Conservation (phyloP, 1,140 invertebrate species). For the Leptopilina boulardi region DNA sequence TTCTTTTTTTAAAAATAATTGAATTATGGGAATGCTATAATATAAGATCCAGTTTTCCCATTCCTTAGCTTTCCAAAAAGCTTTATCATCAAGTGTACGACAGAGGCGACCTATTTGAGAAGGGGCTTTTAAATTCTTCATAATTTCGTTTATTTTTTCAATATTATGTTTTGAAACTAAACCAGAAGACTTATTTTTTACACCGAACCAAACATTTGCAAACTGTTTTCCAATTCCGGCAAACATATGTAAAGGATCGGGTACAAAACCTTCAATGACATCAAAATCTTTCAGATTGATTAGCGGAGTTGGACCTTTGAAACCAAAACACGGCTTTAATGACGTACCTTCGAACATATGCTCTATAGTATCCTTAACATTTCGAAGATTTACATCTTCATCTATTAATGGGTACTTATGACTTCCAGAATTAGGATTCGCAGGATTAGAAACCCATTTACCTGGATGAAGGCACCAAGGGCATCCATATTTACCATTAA, state of each 20-base stretch:
- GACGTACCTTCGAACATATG: constrained; percentile 36
- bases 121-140: constrained; percentile 40
- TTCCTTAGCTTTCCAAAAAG: constrained; percentile 37
- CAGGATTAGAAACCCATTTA: not conserved
- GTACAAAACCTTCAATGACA: constrained; percentile 40
- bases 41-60: constrained; percentile 40
- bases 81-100: constrained; percentile 36
- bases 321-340: constrained; percentile 26
- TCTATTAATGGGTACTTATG: constrained; percentile 34
- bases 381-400: not conserved
- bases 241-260: constrained; percentile 35
- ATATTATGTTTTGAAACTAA: not conserved
- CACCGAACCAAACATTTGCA: constrained; percentile 32
- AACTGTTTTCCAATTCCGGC: constrained; percentile 39
- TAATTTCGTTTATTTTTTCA: not conserved
- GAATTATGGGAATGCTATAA: constrained; percentile 41
- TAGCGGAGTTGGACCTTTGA: constrained; percentile 36
- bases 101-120: constrained; percentile 40
- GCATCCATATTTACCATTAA: constrained; percentile 43
- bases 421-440: not conserved
- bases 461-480: constrained; percentile 45
- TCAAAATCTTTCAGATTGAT: constrained; percentile 44
- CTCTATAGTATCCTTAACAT: constrained; percentile 18
- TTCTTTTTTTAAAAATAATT: not conserved
- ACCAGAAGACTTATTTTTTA: not conserved